Conservation (phyloP, 2,113 vertebrate genomes). For the Crotophaga sulcirostris region DNA sequence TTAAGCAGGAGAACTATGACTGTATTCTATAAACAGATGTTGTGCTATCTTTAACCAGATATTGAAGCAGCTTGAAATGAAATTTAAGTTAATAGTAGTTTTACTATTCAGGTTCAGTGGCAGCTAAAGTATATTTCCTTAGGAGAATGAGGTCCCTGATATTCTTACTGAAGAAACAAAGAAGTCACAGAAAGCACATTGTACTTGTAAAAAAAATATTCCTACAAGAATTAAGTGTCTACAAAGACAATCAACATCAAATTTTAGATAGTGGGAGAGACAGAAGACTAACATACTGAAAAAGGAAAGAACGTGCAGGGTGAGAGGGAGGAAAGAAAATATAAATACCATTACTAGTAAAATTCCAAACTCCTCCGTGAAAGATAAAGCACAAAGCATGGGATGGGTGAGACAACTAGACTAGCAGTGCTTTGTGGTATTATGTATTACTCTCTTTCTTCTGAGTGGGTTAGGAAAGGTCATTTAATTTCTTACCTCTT, state of each 20-base stretch:
- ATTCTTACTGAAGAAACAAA: neutral
- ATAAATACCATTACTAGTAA: neutral
- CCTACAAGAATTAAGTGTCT: neutral
- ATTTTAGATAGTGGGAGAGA: neutral
- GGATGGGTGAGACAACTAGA: neutral
- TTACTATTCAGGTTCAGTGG: neutral
- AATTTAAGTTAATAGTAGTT: neutral
- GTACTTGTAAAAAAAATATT: neutral
- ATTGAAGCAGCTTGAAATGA: neutral
- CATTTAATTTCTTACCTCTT: neutral
- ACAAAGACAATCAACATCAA: neutral
- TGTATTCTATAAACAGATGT: neutral
- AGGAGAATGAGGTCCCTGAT: neutral
- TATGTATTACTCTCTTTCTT: neutral
- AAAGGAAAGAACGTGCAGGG: neutral
- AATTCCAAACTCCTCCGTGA: neutral
- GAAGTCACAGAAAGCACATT: rapidly evolving
- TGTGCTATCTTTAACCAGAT: neutral
- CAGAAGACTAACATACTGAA: neutral
- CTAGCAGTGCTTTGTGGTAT: neutral
- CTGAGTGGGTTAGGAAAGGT: neutral
- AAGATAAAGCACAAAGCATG: neutral
- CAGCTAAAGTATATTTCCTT: neutral
- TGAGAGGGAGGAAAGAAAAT: neutral
- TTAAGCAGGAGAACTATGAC: neutral